phyloP scores from a whole-genome alignment of 2,888 invertebrate species.

The Drosophila ezoana region DNA sequence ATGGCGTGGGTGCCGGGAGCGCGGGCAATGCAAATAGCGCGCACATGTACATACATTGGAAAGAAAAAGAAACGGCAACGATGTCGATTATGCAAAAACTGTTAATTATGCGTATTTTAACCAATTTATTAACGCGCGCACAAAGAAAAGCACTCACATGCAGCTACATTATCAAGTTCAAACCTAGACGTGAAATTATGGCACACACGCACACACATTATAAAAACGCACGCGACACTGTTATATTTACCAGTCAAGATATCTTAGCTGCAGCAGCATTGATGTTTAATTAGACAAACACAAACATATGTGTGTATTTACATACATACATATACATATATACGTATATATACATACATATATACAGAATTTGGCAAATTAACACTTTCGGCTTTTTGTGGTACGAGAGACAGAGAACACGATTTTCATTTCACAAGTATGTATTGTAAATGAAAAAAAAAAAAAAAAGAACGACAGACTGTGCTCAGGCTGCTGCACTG shows the following conservation, averaged over 20 bases:
- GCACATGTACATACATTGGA: slow-evolving; percentile 65
- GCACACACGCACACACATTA: slow-evolving; percentile 20
- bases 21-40: slow-evolving; percentile 60
- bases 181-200: slow-evolving; percentile 23
- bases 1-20: slow-evolving; percentile 61
- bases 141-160: slow-evolving; percentile 5
- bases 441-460: slow-evolving; percentile 20
- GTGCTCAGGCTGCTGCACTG: slow-evolving; percentile 13
- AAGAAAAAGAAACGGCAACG: slow-evolving; percentile 16
- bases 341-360: slow-evolving; percentile 14
- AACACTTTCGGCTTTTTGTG: slow-evolving; percentile 55
- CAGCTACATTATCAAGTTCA: slow-evolving; percentile 31
- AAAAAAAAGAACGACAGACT: slow-evolving; percentile 2
- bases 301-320: slow-evolving; percentile 25
- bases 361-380: slow-evolving; percentile 58
- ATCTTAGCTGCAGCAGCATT: slow-evolving; percentile 31
- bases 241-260: slow-evolving; percentile 40
- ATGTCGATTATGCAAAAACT: slow-evolving; percentile 68
- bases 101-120: slow-evolving; percentile 46
- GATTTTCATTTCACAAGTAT: slow-evolving; percentile 26
- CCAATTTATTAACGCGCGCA: slow-evolving; percentile 25
- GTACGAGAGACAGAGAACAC: slow-evolving; percentile 25
- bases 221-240: slow-evolving; percentile 4
- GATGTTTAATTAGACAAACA: slow-evolving; percentile 40
- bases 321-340: slow-evolving; percentile 11